Evolutionary conservation across 2,113 vertebrate genomes (phyloP), one percentile per base, ranked within the genome.

Genomic region (Motacilla alba): DNA sequence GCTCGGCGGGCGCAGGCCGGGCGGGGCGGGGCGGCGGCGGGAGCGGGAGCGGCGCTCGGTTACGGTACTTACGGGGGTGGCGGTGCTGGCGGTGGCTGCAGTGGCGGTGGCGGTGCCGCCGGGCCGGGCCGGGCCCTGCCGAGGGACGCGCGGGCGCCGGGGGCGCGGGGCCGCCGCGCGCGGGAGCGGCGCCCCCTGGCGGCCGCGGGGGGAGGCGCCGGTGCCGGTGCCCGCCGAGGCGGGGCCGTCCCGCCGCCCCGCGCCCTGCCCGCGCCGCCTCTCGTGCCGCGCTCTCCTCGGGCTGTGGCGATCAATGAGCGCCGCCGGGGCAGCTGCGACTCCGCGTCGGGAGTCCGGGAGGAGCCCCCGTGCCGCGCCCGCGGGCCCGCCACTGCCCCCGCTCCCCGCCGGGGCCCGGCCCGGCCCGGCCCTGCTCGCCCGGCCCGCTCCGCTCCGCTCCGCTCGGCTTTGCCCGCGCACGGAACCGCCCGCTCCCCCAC

Each of bases 271-370:
- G 91, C 44, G 44, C 8, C 90, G 72, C 96, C 97, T 90, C 96
- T 96, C 94, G 96, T 94, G 97, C 96, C 95, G 96, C 96, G 83
- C 95, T 89, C 95, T 95, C 94, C 90, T 87, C 94, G 92, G 95
- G 97, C 96, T 96, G 97, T 97, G 98, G 97, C 96, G 92, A 96
- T 98, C 97, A 97, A 96, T 98, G 96, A 10, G 55, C 60, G 10
- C 44, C 52, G 33, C 52, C 68, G 8, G 52, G 33, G 19, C 46
- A 8, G 4, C 19, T 1, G 64, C 84, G n/a, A n/a, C n/a, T n/a
- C n/a, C 63, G 46, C 63, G 27, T 4, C 12, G 22, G 21, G 43
- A 5, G 20, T 18, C 35, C 26, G 14, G 66, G 31, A 50, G 35
- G 7, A 5, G 37, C 18, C 31, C 35, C 31, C 3, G 0, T 5